Base-by-base conservation (phyloP, 2,113 vertebrate species). In the Trinectes maculatus region DNA sequence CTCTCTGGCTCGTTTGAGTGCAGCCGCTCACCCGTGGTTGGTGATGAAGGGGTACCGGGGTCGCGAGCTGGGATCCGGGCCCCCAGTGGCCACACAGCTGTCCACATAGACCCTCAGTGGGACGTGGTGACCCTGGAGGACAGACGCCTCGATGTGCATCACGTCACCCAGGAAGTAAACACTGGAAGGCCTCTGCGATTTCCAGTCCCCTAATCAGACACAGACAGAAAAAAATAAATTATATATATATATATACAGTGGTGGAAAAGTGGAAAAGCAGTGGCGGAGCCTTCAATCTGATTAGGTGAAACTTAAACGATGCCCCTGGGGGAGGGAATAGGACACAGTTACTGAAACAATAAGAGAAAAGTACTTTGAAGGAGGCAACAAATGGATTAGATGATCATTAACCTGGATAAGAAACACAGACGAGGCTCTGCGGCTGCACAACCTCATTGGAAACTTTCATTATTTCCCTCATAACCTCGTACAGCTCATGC, bases 31-130 rank as follows among this genome's bases (percentile, higher is more conserved):
- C 89, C 85, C 89, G 3, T 90, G 60, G 74, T 90, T 89, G 48
- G 6, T 55, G 69, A 90, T 65, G 61, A 91, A 73, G 58, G 48
- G 2, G 64, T 89, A 86, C 22, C 66, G 51, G 26, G 77, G 87
- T 3, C 66, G 10, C 0, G 86, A 77, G 3, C 6, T 12, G 1
- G 79, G 51, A 22, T 87, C 51, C 3, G 87, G 75, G 55, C 3
- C 58, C 2, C 0, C 3, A 0, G 86, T 89, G 18, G 85, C 90
- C 69, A 91, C 79, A 3, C 91, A 92, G 58, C 48, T 37, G 70
- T 93, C 91, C 46, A 86, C 77, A 1, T 74, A 88, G 18, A 91
- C 70, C 59, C 85, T 87, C 10, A 91, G 71, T 0, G 90, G 88
- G 3, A 81, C 1, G 1, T 91, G 90, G 68, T 84, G 54, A 28